A percentile compares a stretch with the other conserved stretches of the same genome.
Evolutionary conservation across 2,888 invertebrate species (phyloP).

Genomic region (Hydriomena furcata): DNA sequence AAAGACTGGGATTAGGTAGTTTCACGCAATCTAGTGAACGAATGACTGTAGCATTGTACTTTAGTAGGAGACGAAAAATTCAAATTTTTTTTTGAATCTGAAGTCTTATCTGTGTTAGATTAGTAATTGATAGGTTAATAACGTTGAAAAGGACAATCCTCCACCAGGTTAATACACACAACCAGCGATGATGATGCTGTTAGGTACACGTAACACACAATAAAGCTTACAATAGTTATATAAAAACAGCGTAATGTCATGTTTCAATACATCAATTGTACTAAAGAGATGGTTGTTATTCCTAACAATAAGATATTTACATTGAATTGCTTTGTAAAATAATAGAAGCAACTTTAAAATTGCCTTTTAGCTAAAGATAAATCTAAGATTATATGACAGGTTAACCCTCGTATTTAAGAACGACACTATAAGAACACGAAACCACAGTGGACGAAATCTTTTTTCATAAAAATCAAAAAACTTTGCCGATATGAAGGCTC

Average conservation of each 20-base stretch:
- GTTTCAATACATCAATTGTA: not conserved
- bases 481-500: conserved; percentile 34
- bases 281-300: not conserved
- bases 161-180: conserved; percentile 23
- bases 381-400: not conserved
- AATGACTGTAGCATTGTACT: no score
- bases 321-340: not conserved
- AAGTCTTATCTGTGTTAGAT: conserved; percentile 5
- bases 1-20: no score
- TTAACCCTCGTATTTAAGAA: no score
- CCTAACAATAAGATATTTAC: conserved; percentile 2
- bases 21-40: no score
- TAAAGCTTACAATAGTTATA: not conserved
- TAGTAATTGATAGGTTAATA: conserved; percentile 8
- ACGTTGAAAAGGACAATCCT: conserved; percentile 8
- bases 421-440: no score
- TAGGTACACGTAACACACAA: conserved; percentile 7
- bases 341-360: conserved; percentile 1
- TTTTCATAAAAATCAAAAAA: conserved; percentile 37
- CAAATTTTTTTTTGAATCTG: conserved; percentile 5
- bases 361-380: not conserved
- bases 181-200: conserved; percentile 12
- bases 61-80: not conserved
- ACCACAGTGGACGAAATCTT: no score
- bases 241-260: not conserved